Conservation (phyloP, 2,113 vertebrate genomes). For the Crocuta crocuta region DNA sequence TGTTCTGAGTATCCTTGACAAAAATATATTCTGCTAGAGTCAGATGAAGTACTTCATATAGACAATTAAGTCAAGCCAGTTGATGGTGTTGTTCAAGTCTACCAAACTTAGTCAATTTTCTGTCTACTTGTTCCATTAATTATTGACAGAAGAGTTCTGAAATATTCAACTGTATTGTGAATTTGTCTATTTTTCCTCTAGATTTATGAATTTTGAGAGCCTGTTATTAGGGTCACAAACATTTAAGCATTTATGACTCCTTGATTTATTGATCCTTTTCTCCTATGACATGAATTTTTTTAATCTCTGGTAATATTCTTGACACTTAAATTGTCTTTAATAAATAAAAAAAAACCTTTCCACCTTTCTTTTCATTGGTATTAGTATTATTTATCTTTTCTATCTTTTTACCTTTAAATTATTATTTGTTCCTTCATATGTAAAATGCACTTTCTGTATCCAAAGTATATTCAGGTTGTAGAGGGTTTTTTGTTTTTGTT, state of each 20-base stretch:
- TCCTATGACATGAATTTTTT: neutral
- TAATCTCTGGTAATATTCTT: neutral
- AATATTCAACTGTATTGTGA: neutral
- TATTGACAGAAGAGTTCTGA: neutral
- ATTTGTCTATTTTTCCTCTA: neutral
- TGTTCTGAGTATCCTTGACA: neutral
- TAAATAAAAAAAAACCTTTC: neutral
- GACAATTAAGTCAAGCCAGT: neutral
- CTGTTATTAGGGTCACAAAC: neutral
- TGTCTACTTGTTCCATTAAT: neutral
- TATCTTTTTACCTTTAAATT: neutral
- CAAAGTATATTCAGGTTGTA: neutral
- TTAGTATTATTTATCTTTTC: neutral
- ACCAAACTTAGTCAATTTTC: neutral
- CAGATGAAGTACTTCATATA: neutral
- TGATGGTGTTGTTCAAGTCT: neutral
- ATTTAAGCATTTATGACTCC: neutral
- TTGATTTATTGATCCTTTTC: neutral
- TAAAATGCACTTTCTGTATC: neutral
- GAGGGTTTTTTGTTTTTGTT: neutral
- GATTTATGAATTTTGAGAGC: neutral
- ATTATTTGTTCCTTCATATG: neutral
- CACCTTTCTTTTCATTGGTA: neutral
- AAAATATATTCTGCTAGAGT: neutral
- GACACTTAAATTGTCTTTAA: neutral